Base-by-base conservation (phyloP, 2,888 invertebrate genomes). In the Eilema sororculum region DNA sequence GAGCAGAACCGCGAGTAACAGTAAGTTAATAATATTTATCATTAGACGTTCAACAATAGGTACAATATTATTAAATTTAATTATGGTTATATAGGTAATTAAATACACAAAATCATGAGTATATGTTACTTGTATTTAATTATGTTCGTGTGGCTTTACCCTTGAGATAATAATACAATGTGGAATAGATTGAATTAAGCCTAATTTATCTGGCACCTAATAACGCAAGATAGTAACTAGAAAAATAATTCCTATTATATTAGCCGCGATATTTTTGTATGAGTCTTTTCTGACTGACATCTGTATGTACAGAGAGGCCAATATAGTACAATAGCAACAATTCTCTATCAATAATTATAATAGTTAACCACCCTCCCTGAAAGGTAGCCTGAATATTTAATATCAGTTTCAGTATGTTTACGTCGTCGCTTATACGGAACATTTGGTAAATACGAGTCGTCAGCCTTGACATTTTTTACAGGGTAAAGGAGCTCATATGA, bases 401-500 rank as follows among this genome's bases (percentile, higher is more conserved):
- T 81, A 78, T 65, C 76, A 74, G 74, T 80, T 84, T 80, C 75
- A 78, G 73, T 61, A 73, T 78, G 76, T 81, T 81, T 81, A 74
- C 74, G 72, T 77, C 75, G 71, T 77, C 75, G 73, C 73, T 78
- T 80, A 74, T 80, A 84, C 82, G 80, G 83, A 85, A 85, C 79
- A 75, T 81, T 81, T 59, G 70, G 73, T 75, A 82, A 78, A 80
- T 72, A 78, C 74, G 22, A 67, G 68, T 57, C 69, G 72, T 79
- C 82, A 73, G 71, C 75, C 82, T 86, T 88, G 83, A 79, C 85
- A 83, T 83, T 88, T 80, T 88, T 89, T 83, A 83, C 77, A 78
- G 75, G 80, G 79, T 77, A 82, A 85, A 83, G 84, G 86, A 87
- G 85, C 87, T 90, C 88, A 89, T 89, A 89, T 87, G 89, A 91